phyloP scores from a whole-genome alignment of 2,797 vertebrate species.

The Anabacerthia variegaticeps region DNA sequence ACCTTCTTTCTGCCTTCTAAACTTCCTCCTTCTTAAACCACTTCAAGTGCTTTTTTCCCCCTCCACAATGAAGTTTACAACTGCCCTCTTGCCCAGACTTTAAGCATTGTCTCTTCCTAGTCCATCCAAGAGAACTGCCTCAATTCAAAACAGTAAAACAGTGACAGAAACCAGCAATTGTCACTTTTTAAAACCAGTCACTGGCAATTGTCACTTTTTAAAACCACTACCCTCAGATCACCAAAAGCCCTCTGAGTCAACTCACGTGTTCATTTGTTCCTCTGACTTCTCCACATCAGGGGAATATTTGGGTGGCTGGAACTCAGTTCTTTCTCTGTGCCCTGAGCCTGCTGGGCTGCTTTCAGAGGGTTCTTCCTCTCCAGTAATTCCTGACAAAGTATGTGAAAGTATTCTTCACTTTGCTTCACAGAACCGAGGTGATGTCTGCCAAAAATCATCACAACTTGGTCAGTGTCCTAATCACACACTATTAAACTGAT shows the following conservation, averaged over 20 bases:
- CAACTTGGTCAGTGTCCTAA: background rate
- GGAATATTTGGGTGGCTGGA: constrained; percentile 36
- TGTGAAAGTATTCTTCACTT: constrained; percentile 73
- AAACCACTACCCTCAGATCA: background rate
- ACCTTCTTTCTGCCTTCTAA: background rate
- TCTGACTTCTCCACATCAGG: constrained; percentile 4
- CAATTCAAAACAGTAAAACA: background rate
- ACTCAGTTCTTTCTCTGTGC: constrained; percentile 29
- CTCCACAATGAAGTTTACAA: background rate
- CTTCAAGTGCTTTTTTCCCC: background rate
- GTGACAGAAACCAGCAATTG: background rate
- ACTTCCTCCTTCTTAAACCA: background rate
- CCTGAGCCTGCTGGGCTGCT: constrained; percentile 19
- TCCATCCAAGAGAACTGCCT: background rate
- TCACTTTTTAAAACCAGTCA: background rate
- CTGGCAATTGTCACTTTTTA: background rate
- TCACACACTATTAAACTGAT: background rate
- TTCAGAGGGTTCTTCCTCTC: constrained; percentile 33
- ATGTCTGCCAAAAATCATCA: constrained; percentile 51
- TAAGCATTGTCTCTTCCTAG: background rate
- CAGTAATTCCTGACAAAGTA: constrained; percentile 72
- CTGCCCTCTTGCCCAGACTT: background rate
- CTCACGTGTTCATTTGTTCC: background rate
- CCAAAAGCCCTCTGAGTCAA: background rate
- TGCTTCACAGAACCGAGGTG: constrained; percentile 73